Conservation (phyloP, 1,140 invertebrate genomes). For the Dufourea novaeangliae region DNA sequence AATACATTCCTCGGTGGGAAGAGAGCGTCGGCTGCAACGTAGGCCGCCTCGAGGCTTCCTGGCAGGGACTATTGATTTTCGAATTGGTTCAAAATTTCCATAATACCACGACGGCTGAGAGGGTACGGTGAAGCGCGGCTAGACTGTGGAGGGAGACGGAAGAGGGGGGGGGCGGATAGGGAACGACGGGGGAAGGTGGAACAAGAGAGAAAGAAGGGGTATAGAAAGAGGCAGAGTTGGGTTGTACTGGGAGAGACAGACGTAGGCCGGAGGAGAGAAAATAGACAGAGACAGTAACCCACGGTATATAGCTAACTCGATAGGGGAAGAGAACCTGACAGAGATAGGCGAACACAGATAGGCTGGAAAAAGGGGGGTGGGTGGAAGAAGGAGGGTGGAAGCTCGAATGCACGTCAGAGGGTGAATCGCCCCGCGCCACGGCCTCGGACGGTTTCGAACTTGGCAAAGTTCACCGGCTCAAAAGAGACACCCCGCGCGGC, state of each 20-base stretch:
- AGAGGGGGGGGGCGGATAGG: background rate
- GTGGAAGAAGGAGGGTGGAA: conserved; percentile 32
- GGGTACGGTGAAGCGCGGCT: conserved; percentile 52
- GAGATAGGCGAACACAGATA: conserved; percentile 1
- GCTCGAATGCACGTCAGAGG: conserved; percentile 46
- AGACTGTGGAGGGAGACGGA: conserved; percentile 7
- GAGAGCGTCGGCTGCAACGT: conserved; percentile 57
- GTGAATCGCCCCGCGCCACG: conserved; percentile 59
- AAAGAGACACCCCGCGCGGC: conserved; percentile 63
- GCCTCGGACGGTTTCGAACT: conserved; percentile 68
- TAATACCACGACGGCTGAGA: conserved; percentile 73
- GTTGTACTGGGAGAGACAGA: background rate
- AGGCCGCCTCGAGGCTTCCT: conserved; percentile 67
- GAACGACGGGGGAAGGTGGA: background rate
- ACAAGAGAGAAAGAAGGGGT: conserved; percentile 1
- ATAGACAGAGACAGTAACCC: background rate
- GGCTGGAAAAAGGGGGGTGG: conserved; percentile 22
- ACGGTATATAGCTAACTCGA: background rate
- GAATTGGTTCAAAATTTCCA: conserved; percentile 81
- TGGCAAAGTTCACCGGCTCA: conserved; percentile 73
- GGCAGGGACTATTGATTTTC: conserved; percentile 79
- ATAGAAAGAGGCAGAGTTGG: conserved; percentile 12
- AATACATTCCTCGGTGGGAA: conserved; percentile 48
- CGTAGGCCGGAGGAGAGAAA: background rate
- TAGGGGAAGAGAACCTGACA: background rate